A percentile compares a stretch with the other conserved stretches of the same genome.
Conservation (phyloP, 2,888 invertebrate species). For the Eurois occulta region DNA sequence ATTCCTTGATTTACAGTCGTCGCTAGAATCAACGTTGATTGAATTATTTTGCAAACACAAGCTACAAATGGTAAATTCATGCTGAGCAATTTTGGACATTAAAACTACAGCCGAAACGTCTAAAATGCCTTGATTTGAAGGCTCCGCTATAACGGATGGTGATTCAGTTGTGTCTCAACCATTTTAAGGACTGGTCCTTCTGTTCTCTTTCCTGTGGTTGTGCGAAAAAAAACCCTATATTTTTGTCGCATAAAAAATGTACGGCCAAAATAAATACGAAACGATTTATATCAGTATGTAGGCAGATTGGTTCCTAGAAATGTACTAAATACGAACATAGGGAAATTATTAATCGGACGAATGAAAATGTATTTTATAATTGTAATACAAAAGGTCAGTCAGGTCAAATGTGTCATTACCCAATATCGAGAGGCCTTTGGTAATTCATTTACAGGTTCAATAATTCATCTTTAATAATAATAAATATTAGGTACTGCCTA, state of each 20-base stretch:
- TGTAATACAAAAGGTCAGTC: background rate
- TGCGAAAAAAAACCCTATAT: slow-evolving; percentile 38
- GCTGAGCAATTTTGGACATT: background rate
- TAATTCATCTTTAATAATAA: slow-evolving; percentile 8
- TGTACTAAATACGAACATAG: too few relatives aligned
- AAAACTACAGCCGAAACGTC: background rate
- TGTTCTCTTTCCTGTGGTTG: background rate
- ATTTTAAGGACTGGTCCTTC: slow-evolving; percentile 30
- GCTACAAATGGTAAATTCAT: background rate
- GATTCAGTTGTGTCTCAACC: background rate
- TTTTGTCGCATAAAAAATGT: slow-evolving; percentile 54
- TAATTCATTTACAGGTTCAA: background rate
- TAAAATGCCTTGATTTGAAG: background rate
- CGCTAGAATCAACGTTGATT: background rate
- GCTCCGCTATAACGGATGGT: background rate
- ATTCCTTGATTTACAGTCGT: background rate
- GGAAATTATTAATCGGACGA: too few relatives aligned
- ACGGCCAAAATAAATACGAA: slow-evolving; percentile 54
- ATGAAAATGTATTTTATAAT: background rate
- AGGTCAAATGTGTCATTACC: background rate
- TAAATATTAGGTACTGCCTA: background rate
- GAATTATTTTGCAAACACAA: background rate
- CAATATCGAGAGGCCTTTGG: background rate
- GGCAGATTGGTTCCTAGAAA: slow-evolving; percentile 28
- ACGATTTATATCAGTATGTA: slow-evolving; percentile 26